Evolutionary conservation across 2,888 invertebrate species (phyloP), one percentile per base, ranked within the genome.

Genomic region (Dexiosoma caninum): DNA sequence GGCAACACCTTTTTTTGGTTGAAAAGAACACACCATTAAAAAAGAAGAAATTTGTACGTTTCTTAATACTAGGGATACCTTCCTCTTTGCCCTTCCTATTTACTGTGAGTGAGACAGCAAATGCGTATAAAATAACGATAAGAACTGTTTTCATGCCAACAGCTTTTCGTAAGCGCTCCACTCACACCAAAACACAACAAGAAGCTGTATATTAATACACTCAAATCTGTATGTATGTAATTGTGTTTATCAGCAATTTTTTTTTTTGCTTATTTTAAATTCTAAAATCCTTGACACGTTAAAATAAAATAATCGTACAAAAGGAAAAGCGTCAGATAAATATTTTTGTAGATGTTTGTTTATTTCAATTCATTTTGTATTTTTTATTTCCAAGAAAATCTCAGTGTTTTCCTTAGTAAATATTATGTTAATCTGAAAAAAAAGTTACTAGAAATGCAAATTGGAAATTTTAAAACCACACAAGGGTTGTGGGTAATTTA

Each of bases 261-360:
- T 5, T 32, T 62, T 44, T 78, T 69, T 69, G 35, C 46, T 62
- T 55, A 51, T 78, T 71, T 67, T 57, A 67, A 74, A 49, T 2
- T 59, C 37, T 57, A 40, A 74, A 69, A 57, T 64, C 78, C 74
- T 74, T 79, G 78, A 69, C 69, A 74, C 51, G 21, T 74, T 49
- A 60, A 62, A 64, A 72, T 23, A 42, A 35, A 59, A 12, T 23
- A 42, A 35, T 60, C 12, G 35, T 23, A n/a, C 14, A 30, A 49
- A 37, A 35, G 6, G 27, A 27, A 27, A n/a, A n/a, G n/a, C 19
- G 32, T 12, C 6, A 35, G 19, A 32, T 32, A 32, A n/a, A n/a
- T n/a, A n/a, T n/a, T 9, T 19, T 60, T 60, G 16, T 30, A 19
- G 35, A 35, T 35, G 2, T 55, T 55, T 21, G 0, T 30, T 32